phyloP scores from a whole-genome alignment of 2,113 vertebrate species.

The Rhombomys opimus region DNA sequence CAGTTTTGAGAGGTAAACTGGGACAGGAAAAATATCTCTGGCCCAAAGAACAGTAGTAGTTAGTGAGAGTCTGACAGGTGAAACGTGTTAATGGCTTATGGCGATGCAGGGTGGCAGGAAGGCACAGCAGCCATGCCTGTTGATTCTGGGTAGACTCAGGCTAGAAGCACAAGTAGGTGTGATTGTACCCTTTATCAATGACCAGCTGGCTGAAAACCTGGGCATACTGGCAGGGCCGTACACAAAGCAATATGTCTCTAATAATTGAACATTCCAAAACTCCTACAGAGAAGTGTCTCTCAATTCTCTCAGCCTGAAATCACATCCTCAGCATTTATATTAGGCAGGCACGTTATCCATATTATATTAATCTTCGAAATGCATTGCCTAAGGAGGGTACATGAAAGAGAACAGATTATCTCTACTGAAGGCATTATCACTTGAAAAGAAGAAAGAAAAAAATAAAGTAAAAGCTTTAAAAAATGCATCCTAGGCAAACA shows the following conservation, averaged over 20 bases:
- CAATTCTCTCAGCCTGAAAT: conserved; percentile 59
- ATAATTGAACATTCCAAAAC: conserved; percentile 28
- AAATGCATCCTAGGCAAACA: conserved; percentile 34
- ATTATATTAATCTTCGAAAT: conserved; percentile 58
- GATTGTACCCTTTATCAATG: conserved; percentile 66
- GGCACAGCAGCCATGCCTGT: neutral
- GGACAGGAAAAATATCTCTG: conserved; percentile 51
- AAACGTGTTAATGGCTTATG: conserved; percentile 63
- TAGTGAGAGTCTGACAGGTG: conserved; percentile 50
- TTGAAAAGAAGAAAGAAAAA: conserved; percentile 51
- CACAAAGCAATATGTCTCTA: conserved; percentile 15
- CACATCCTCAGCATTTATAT: conserved; percentile 69
- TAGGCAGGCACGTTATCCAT: conserved; percentile 59
- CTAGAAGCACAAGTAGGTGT: conserved; percentile 8
- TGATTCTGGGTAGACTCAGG: conserved; percentile 16
- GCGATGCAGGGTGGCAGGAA: neutral
- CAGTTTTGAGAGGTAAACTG: conserved; percentile 50
- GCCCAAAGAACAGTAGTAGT: conserved; percentile 48
- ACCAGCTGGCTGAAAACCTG: neutral
- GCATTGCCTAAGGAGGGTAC: conserved; percentile 45
- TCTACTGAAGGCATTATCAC: conserved; percentile 58
- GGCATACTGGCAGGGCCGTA: conserved; percentile 43
- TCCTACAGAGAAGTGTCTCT: conserved; percentile 44
- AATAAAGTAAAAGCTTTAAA: neutral
- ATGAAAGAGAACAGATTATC: conserved; percentile 68